Evolutionary conservation across 1,140 invertebrate genomes (phyloP), one percentile per base, ranked within the genome.

Genomic region (Drosophila novamexicana): DNA sequence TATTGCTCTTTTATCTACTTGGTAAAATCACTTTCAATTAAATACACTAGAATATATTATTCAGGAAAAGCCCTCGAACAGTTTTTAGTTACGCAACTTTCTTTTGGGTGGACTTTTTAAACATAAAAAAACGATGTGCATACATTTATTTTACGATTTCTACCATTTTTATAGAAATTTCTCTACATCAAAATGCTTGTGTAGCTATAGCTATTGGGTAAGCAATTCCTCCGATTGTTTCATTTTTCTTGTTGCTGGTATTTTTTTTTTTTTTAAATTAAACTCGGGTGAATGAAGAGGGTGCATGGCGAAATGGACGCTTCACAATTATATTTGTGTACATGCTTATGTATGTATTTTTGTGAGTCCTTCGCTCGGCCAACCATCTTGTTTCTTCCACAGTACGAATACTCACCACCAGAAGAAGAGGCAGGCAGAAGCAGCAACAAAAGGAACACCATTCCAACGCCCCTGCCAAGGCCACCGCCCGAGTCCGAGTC

Each of bases 341-440:
- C 40, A 58, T 70, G n/a, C 65, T 34, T 16, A n/a, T 64, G 32
- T 53, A n/a, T 64, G 8, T 64, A 29, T 50, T 1, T 40, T 57
- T 61, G 62, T 73, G 39, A 37, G 16, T 64, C 63, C 6, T 40
- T 45, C 44, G 65, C 47, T 76, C 39, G 66, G 59, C 81, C 77
- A 84, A 84, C 81, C 81, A 83, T 84, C 79, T 83, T 84, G 77
- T 80, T 83, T 84, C 52, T 73, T 77, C 12, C 37, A 57, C 16
- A 49, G 40, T 36, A 53, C 29, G 7, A 44, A 54, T 47, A 65
- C 67, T 52, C 72, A 83, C 81, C 81, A 66, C 68, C 73, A 45
- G n/a, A 52, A 32, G 37, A 58, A 39, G 22, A 29, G 45, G 37
- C 37, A 44, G 47, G 37, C 66, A 69, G 10, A 36, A 61, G 40